phyloP scores from a whole-genome alignment of 2,888 invertebrate species.

The Tiliacea citrago region DNA sequence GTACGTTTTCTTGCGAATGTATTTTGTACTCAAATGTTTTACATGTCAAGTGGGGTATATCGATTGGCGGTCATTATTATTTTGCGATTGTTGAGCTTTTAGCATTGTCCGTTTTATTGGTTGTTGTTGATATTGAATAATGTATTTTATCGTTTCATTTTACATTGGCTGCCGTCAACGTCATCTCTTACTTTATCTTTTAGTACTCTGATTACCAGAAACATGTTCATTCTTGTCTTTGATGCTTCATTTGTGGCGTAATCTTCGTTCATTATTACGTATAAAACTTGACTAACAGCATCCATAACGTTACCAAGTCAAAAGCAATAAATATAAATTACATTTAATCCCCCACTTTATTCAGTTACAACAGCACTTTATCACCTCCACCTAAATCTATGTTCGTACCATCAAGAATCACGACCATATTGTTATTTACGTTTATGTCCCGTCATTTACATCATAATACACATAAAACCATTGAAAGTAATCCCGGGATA shows the following conservation, averaged over 20 bases:
- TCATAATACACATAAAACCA: constrained; percentile 58
- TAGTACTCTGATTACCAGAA: background rate
- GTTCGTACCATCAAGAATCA: constrained; percentile 20
- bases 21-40: constrained; percentile 15
- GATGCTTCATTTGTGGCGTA: background rate
- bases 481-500: constrained; percentile 53
- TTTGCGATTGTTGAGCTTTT: constrained; percentile 3
- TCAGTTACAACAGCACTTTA: constrained; percentile 10
- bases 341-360: constrained; percentile 14
- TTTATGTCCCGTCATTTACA: constrained; percentile 45
- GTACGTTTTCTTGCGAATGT: constrained; percentile 16
- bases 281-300: background rate
- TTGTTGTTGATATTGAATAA: no score
- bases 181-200: background rate
- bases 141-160: no score
- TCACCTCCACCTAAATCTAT: constrained; percentile 3
- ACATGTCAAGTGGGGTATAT: constrained; percentile 9
- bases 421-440: constrained; percentile 41
- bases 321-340: constrained; percentile 19
- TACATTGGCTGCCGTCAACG: no score
- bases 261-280: background rate
- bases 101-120: no score
- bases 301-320: background rate
- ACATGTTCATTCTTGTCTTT: background rate
- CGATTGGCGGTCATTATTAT: background rate